These are phyloP conservation scores for Lateolabrax maculatus DNA, from an alignment of 2,797 vertebrate genomes.

Conservation along the genomic window DNA sequence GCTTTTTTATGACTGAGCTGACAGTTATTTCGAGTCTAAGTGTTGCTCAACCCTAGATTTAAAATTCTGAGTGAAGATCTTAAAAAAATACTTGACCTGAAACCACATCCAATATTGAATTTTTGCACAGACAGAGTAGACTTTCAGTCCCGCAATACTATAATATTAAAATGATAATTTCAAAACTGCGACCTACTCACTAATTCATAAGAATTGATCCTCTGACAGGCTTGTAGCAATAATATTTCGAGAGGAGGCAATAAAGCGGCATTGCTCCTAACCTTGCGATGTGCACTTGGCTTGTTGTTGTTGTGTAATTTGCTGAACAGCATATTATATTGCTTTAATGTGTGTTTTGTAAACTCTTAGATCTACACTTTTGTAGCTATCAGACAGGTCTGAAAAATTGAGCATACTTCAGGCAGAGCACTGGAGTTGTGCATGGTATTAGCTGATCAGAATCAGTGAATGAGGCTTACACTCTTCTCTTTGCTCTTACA, in stretches of 20 bases:
- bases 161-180: slow-evolving; percentile 75
- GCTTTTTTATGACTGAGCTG: slow-evolving; percentile 45
- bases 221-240: slow-evolving; percentile 71
- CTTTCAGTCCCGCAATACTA: slow-evolving; percentile 45
- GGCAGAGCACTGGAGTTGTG: neutral
- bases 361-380: slow-evolving; percentile 29
- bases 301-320: slow-evolving; percentile 56
- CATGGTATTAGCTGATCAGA: slow-evolving; percentile 13
- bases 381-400: neutral
- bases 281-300: slow-evolving; percentile 46
- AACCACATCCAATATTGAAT: slow-evolving; percentile 58
- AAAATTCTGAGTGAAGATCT: slow-evolving; percentile 53
- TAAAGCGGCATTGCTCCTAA: slow-evolving; percentile 59
- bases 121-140: slow-evolving; percentile 20
- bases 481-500: slow-evolving; percentile 6
- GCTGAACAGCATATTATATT: slow-evolving; percentile 53
- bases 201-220: slow-evolving; percentile 76
- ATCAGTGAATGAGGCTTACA: slow-evolving; percentile 2
- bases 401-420: slow-evolving; percentile 9
- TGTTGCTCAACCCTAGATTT: slow-evolving; percentile 41
- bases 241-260: slow-evolving; percentile 76
- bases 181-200: slow-evolving; percentile 57
- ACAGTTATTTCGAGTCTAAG: slow-evolving; percentile 39
- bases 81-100: slow-evolving; percentile 56
- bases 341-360: slow-evolving; percentile 48